Conservation (phyloP, 2,888 invertebrate species). For the Girardia tigrina region DNA sequence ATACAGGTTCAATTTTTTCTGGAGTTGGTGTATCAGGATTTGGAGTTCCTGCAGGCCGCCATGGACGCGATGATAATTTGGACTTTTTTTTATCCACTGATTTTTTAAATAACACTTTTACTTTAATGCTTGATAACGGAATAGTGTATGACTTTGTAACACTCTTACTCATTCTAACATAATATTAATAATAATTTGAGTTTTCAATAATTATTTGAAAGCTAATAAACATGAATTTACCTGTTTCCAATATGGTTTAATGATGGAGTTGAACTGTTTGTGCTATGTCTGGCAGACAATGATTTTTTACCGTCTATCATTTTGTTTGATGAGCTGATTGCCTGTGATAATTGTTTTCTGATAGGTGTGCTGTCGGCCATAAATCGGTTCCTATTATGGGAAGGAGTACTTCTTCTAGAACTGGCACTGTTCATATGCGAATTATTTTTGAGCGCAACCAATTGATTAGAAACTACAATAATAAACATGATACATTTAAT, state of each 20-base stretch:
- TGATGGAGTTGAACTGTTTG: background rate
- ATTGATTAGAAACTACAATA: background rate
- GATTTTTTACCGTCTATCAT: background rate
- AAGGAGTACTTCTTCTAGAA: background rate
- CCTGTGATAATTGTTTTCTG: background rate
- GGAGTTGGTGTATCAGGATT: background rate
- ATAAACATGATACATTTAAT: too few species aligned
- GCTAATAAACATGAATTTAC: too few species aligned
- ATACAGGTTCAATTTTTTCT: background rate
- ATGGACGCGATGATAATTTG: background rate
- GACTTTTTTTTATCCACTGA: background rate
- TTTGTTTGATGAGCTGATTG: background rate
- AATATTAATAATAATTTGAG: conserved; percentile 6
- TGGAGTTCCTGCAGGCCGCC: background rate
- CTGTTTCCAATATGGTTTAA: conserved; percentile 1
- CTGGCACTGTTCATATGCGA: background rate
- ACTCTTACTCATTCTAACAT: conserved; percentile 5
- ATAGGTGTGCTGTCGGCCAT: background rate
- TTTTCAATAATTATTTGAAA: too few species aligned
- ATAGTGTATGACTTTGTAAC: background rate
- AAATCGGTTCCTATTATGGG: background rate
- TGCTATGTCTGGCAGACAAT: background rate
- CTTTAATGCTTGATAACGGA: background rate
- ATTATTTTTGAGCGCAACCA: background rate
- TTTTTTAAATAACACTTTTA: background rate